Base-by-base conservation (phyloP, 2,888 invertebrate genomes). In the Eutolmus rufibarbis region DNA sequence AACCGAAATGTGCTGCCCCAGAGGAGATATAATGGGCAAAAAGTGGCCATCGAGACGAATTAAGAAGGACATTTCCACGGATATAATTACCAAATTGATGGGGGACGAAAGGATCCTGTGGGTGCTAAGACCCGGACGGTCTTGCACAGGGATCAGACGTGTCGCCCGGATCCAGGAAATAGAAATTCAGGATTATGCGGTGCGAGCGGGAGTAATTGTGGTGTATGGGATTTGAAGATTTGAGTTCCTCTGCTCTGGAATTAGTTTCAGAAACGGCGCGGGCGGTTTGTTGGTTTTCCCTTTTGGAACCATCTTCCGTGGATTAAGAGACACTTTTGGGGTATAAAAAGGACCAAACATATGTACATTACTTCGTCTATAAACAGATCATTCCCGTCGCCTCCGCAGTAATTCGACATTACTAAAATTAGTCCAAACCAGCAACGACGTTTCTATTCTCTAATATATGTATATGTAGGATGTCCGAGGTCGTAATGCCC, bases 81-180 rank as follows among this genome's bases (percentile, higher is more conserved):
- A 81, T 81, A 81, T 56, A 81, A 81, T 81, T 81, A 81, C 81
- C 5, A 19, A 56, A 81, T 81, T 56, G 28, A 51, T 28, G 56
- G 56, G 81, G 31, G 34, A 16, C 31, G 76, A 34, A 34, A 37
- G 34, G 31, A 9, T 19, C 3, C n/a, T 16, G 37, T 76, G 40
- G 76, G 76, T 76, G 76, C 34, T 76, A 34, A 76, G 8, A 76
- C n/a, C 34, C 37, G 3, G 5, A 16, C n/a, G 31, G 14, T 16
- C 19, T 76, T n/a, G 16, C 12, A 37, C 7, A 16, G 14, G 16
- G 76, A 76, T 66, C 66, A 23, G 66, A 66, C 66, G 9, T 23
- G 23, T 8, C 3, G 51, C 12, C 66, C 28, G 3, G 2, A 12
- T 23, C 12, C 12, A 23, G 66, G 23, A 66, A 66, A 66, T 23